Evolutionary conservation across 2,888 invertebrate species (phyloP), one percentile per base, ranked within the genome.

Genomic region (Chelonus formosanus): DNA sequence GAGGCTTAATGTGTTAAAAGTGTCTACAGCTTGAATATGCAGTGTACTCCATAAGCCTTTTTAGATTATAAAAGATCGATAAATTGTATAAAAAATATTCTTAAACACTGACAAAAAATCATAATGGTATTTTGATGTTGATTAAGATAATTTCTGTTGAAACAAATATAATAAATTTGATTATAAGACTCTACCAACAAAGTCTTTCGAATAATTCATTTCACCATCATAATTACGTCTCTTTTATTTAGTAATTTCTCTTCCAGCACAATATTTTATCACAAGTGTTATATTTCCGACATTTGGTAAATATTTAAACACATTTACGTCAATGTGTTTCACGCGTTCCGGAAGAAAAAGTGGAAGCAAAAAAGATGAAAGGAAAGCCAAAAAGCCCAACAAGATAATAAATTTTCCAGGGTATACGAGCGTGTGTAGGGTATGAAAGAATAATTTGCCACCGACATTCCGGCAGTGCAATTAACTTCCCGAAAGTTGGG

Each of bases 381-480:
- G 59, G 54, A 66, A 60, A 62, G 58, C 62, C 47, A 67, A 50
- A 44, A 54, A 53, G 52, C n/a, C 48, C 10, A 35, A 65, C 53
- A 63, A 68, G 57, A 64, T 61, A 61, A 40, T 63, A 63, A 69
- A 67, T 68, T 70, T 58, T 40, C 52, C 63, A 56, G 52, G 48
- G 65, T 53, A 52, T 44, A 61, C n/a, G 6, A 40, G 7, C 5
- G 10, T 34, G 20, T n/a, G 34, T 53, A 50, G 31, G 10, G 8
- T 7, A 71, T 71, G 72, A 74, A 73, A 74, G 74, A 74, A 75
- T 76, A 76, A 75, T 75, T 74, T 72, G 72, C 74, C 76, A 77
- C 77, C 73, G 74, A 77, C 77, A 78, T 78, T 77, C 76, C 73
- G 73, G 73, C 76, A 72, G 74, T 74, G 76, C 76, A 78, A 78